Evolutionary conservation across 2,113 vertebrate species (phyloP).

Genomic region (Esox niger): DNA sequence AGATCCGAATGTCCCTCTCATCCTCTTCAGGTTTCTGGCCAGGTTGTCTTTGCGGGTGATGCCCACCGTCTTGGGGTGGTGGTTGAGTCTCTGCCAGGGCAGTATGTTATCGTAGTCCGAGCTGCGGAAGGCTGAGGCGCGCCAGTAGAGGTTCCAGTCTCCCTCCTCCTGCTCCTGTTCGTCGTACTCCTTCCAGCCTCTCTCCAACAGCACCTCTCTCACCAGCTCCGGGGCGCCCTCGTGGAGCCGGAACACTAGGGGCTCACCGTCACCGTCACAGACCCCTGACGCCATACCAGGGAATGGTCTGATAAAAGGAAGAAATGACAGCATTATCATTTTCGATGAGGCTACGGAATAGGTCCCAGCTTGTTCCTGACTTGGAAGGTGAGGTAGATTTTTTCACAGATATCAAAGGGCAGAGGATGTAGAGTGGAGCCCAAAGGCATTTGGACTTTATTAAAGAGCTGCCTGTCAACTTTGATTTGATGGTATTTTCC

Average conservation of each 20-base stretch:
- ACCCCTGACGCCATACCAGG: conserved; percentile 16
- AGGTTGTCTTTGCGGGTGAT: conserved; percentile 80
- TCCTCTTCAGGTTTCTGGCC: conserved; percentile 71
- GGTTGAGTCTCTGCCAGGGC: conserved; percentile 81
- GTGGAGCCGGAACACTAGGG: conserved; percentile 73
- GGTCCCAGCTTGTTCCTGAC: no score
- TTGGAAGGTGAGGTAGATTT: no score
- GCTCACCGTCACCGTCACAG: neutral
- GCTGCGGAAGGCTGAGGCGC: conserved; percentile 64
- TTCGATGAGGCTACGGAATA: no score
- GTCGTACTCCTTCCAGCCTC: conserved; percentile 73
- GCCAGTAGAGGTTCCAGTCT: conserved; percentile 81
- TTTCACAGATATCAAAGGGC: no score
- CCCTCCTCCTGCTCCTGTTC: conserved; percentile 46
- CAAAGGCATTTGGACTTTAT: no score
- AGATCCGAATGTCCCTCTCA: conserved; percentile 68
- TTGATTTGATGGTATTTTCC: no score
- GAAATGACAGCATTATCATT: no score
- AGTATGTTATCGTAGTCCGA: conserved; percentile 63
- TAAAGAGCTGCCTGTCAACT: no score
- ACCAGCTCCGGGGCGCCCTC: conserved; percentile 65
- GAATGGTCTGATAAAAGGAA: neutral
- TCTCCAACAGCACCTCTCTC: conserved; percentile 78
- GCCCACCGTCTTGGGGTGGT: conserved; percentile 73
- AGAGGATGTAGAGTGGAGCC: no score